Base-by-base conservation (phyloP, 1,140 invertebrate species). In the Uloborus diversus region DNA sequence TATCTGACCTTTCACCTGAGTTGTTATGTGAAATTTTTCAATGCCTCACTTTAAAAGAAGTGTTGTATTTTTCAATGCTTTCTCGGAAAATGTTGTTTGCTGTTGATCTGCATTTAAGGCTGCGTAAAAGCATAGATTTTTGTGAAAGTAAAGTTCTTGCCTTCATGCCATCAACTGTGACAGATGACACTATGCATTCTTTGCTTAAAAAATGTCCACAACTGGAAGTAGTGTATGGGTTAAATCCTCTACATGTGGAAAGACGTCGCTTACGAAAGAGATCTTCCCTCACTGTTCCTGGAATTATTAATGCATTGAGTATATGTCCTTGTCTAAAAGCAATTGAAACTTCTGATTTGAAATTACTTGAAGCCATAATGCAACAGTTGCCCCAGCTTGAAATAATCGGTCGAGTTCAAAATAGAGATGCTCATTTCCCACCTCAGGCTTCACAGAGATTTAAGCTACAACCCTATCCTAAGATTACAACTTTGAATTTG, bases 391-490 rank as follows among this genome's bases (percentile, higher is more conserved):
- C 85, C 14, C 68, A 84, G 33, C 30, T 86, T 7, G 79, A 83
- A 59, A 83, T 86, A 59, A 57, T 86, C 20, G 85, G 84, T 25
- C 83, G 82, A 23, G 86, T 86, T 76, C 82, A 82, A 68, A 86
- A 86, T 71, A 71, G 83, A 47, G 82, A 83, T 73, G 82, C 82
- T 14, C 53, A 53, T n/a, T 85, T 85, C 76, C 85, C 85, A 3
- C 79, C 83, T 32, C 80, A 83, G 51, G 56, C 79, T 23, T 70
- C 79, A 11, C 81, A 82, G 49, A 70, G 65, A 42, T 61, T 85
- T 9, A 80, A 75, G 27, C 49, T 85, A 11, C 75, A 82, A 33
- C 68, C 81, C 2, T 83, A 85, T 80, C 82, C 85, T 14, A 49
- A 53, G 2, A 82, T 86, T 27, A 83, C 84, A 7, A 83, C 84